Evolutionary conservation across 2,113 vertebrate species (phyloP).

Genomic region (Salvator merianae): DNA sequence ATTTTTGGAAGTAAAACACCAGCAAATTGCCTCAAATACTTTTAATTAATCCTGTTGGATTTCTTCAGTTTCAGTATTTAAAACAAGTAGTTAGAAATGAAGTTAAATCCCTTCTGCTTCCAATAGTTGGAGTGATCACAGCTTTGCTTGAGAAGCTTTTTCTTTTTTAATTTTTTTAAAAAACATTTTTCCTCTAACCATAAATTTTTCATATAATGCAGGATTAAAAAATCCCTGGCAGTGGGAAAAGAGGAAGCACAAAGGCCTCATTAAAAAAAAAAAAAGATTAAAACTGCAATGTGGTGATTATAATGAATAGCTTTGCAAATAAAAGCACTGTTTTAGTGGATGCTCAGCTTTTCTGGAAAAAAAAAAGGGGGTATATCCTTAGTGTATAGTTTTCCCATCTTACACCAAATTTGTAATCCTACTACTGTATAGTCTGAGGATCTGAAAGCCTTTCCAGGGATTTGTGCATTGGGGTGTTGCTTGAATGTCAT

Average conservation of each 20-base stretch:
- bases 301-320: constrained; percentile 31
- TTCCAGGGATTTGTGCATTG: constrained; percentile 34
- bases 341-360: constrained; percentile 53
- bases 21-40: constrained; percentile 32
- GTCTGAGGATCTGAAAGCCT: constrained; percentile 29
- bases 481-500: background rate
- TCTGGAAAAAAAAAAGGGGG: constrained; percentile 41
- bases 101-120: constrained; percentile 35
- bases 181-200: constrained; percentile 44
- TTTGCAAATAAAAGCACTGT: constrained; percentile 54
- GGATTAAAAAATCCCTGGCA: constrained; percentile 44
- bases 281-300: background rate
- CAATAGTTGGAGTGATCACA: constrained; percentile 43
- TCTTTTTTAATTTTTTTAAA: constrained; percentile 54
- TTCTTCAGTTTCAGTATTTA: constrained; percentile 55
- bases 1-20: constrained; percentile 42
- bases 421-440: background rate
- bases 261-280: background rate
- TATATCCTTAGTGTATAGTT: constrained; percentile 35
- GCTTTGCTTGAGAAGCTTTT: constrained; percentile 46
- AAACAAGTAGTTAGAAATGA: constrained; percentile 46
- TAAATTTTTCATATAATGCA: constrained; percentile 53
- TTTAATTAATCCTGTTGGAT: constrained; percentile 23
- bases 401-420: background rate
- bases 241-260: background rate